Evolutionary conservation across 2,113 vertebrate genomes (phyloP).

Genomic region (Pteronura brasiliensis): DNA sequence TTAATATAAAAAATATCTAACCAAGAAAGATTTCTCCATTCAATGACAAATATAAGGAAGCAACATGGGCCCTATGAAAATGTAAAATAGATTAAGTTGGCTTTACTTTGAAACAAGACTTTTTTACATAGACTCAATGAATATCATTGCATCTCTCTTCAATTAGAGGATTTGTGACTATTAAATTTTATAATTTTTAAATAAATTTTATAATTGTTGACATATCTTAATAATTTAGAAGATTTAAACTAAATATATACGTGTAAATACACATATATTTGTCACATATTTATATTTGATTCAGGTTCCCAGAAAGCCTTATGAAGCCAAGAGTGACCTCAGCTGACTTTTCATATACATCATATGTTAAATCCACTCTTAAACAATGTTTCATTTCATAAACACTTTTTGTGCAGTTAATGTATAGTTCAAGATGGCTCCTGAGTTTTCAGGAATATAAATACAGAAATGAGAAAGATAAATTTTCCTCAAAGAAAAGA

Average conservation of each 20-base stretch:
- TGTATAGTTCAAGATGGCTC: background rate
- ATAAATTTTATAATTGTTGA: background rate
- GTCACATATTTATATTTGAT: background rate
- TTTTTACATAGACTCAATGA: background rate
- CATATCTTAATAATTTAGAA: background rate
- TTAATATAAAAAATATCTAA: background rate
- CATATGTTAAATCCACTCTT: background rate
- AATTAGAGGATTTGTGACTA: background rate
- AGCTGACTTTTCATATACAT: background rate
- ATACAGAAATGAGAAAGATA: background rate
- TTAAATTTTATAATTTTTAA: background rate
- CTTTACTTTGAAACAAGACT: background rate
- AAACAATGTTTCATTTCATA: background rate
- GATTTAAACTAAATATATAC: background rate
- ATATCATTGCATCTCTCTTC: background rate
- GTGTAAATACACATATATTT: background rate
- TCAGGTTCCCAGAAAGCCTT: background rate
- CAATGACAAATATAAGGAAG: background rate
- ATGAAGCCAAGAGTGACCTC: background rate
- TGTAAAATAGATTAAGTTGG: background rate
- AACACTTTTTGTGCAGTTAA: background rate
- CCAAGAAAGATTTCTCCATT: background rate
- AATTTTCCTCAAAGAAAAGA: background rate
- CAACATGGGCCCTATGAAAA: background rate
- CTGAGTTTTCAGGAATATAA: background rate